These are phyloP conservation scores for Drosophila rufa DNA, from an alignment of 1,140 invertebrate species.

Conservation along the genomic window DNA sequence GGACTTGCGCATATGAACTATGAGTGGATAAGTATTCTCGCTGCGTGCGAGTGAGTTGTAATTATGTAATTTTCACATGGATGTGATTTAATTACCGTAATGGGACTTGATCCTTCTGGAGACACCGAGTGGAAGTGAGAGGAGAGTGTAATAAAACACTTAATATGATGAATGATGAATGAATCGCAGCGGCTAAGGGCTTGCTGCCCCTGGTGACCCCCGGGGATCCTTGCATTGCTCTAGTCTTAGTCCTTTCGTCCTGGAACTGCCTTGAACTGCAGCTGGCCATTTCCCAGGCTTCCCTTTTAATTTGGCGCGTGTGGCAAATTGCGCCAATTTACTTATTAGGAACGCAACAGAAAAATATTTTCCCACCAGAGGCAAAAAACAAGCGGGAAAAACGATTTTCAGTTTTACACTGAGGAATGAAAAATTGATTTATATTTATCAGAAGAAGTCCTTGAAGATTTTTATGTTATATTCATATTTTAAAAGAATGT, in stretches of 20 bases:
- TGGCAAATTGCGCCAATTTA: slow-evolving; percentile 80
- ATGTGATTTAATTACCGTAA: slow-evolving; percentile 85
- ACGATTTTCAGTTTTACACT: slow-evolving; percentile 41
- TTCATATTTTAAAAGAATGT: too few species aligned
- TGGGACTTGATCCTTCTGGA: slow-evolving; percentile 74
- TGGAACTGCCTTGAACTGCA: slow-evolving; percentile 16
- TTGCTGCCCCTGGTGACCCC: slow-evolving; percentile 51
- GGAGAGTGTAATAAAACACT: slow-evolving; percentile 80
- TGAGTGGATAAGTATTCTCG: slow-evolving; percentile 45
- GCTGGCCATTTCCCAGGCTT: slow-evolving; percentile 68
- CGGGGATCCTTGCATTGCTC: slow-evolving; percentile 36
- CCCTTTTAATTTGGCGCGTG: slow-evolving; percentile 74
- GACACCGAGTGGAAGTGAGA: slow-evolving; percentile 29
- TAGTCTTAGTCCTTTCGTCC: neutral
- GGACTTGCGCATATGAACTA: slow-evolving; percentile 69
- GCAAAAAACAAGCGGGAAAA: slow-evolving; percentile 34
- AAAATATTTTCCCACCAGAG: slow-evolving; percentile 44
- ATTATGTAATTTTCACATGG: slow-evolving; percentile 85
- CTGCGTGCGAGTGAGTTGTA: slow-evolving; percentile 49
- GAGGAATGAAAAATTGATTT: neutral
- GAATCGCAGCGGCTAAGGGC: slow-evolving; percentile 67
- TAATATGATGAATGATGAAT: slow-evolving; percentile 82
- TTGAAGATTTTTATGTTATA: neutral
- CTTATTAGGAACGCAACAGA: slow-evolving; percentile 68
- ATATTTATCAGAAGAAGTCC: too few species aligned